A percentile compares a stretch with the other conserved stretches of the same genome.
phyloP scores from a whole-genome alignment of 2,113 vertebrate genomes.

The Hyaena hyaena region DNA sequence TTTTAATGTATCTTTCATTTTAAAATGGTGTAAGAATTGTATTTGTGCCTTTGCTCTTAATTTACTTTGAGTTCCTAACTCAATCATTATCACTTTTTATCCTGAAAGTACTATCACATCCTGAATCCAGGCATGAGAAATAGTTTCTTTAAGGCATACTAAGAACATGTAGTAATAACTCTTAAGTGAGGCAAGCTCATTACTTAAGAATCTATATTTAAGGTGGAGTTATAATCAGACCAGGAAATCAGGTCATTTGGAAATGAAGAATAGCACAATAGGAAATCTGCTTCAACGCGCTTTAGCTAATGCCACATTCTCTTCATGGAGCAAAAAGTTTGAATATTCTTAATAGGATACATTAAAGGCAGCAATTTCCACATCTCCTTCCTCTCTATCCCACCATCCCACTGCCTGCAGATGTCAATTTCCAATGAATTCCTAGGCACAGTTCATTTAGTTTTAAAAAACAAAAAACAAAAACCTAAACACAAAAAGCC shows the following conservation, averaged over 20 bases:
- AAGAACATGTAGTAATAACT: neutral
- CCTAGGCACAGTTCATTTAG: neutral
- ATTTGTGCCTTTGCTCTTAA: neutral
- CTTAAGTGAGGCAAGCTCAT: conserved; percentile 20
- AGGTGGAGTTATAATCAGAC: neutral
- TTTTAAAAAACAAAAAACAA: conserved; percentile 19
- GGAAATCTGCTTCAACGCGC: neutral
- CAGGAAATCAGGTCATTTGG: neutral
- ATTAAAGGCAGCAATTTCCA: neutral
- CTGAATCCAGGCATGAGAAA: neutral
- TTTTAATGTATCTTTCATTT: neutral
- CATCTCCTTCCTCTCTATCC: neutral
- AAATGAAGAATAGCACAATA: neutral
- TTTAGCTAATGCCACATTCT: neutral
- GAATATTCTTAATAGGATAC: neutral
- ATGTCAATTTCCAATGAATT: neutral
- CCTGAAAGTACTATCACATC: neutral
- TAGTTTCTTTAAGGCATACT: neutral
- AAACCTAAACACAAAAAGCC: neutral
- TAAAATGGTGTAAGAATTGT: neutral
- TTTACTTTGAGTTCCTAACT: neutral
- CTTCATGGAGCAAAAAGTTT: conserved; percentile 11
- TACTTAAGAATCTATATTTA: conserved; percentile 44
- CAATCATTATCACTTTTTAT: neutral
- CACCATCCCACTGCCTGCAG: rapidly evolving